Evolutionary conservation across 2,113 vertebrate species (phyloP).

Genomic region (Anhinga rufa): DNA sequence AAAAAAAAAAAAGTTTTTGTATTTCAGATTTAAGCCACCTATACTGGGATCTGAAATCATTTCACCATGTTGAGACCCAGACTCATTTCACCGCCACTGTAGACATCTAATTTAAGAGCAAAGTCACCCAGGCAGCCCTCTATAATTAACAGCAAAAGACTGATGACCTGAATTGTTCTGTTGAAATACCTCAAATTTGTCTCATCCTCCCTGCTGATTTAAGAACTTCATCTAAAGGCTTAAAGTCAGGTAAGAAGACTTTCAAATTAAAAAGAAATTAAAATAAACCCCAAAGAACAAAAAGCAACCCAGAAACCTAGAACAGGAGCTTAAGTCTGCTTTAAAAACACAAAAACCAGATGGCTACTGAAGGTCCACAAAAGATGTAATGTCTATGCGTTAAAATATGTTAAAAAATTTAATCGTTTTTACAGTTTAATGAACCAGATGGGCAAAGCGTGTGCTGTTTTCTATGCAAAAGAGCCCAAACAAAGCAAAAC

Average conservation of each 20-base stretch:
- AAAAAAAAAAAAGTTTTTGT: neutral
- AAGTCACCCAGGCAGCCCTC: slow-evolving; percentile 9
- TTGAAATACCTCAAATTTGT: slow-evolving; percentile 1
- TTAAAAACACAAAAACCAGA: neutral
- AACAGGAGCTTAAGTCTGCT: neutral
- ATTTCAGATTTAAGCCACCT: neutral
- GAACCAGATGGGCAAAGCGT: slow-evolving; percentile 2
- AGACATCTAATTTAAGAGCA: slow-evolving; percentile 40
- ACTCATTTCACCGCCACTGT: neutral
- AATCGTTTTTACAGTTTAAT: neutral
- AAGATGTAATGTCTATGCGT: neutral
- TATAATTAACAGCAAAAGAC: slow-evolving; percentile 2
- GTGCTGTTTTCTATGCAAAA: neutral
- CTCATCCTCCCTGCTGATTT: neutral
- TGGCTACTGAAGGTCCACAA: neutral
- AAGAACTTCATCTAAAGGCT: slow-evolving; percentile 8
- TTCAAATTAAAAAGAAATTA: slow-evolving; percentile 15
- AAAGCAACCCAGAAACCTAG: neutral
- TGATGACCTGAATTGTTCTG: slow-evolving; percentile 17
- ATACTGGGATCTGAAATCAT: neutral
- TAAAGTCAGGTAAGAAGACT: neutral
- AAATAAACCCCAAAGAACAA: neutral
- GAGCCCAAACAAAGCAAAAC: neutral
- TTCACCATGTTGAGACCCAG: neutral
- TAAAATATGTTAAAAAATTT: slow-evolving; percentile 15